Percentiles rank a stretch among this genome's conserved stretches.
phyloP scores from a whole-genome alignment of 1,140 invertebrate genomes.

The Meloidogyne floridensis region DNA sequence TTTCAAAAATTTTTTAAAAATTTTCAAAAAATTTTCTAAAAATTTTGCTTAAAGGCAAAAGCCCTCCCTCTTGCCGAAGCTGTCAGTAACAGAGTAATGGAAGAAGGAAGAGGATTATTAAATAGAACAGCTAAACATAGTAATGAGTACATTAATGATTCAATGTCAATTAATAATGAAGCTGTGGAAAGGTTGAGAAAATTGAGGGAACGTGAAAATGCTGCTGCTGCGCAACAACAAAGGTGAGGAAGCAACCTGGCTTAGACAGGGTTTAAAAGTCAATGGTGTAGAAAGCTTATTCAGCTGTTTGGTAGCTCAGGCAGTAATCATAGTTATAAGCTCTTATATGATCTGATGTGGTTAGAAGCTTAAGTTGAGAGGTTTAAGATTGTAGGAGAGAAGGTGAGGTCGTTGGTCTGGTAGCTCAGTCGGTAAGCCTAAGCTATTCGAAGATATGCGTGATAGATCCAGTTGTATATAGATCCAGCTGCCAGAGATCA shows the following conservation, averaged over 20 bases:
- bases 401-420: too few relatives aligned
- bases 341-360: too few relatives aligned
- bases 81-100: conserved; percentile 59
- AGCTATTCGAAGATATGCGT: too few relatives aligned
- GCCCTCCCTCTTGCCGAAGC: conserved; percentile 60
- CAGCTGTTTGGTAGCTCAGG: too few relatives aligned
- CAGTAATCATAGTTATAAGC: too few relatives aligned
- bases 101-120: conserved; percentile 33
- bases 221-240: conserved; percentile 37
- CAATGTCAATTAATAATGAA: background rate
- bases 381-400: too few relatives aligned
- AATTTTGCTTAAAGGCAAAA: conserved; percentile 54
- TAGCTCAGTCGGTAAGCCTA: too few relatives aligned
- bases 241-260: background rate
- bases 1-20: conserved; percentile 13
- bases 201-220: conserved; percentile 12
- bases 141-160: background rate
- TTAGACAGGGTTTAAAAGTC: background rate
- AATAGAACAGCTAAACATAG: background rate
- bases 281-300: too few relatives aligned
- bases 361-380: too few relatives aligned
- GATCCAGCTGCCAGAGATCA: too few relatives aligned
- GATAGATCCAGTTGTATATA: too few relatives aligned
- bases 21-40: background rate
- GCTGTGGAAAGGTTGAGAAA: background rate